phyloP scores from a whole-genome alignment of 1,140 invertebrate species.

The Spodoptera frugiperda region DNA sequence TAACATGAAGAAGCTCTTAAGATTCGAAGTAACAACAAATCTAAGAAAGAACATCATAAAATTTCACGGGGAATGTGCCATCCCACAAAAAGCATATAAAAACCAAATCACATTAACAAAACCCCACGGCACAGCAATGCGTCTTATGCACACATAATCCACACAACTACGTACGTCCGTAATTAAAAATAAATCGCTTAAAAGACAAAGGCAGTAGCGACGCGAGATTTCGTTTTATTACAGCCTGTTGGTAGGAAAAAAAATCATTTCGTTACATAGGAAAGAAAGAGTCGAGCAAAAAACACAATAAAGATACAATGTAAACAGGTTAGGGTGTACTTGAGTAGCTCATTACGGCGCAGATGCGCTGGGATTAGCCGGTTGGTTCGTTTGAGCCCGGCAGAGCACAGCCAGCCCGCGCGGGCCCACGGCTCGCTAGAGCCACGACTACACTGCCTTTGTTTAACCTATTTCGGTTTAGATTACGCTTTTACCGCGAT shows the following conservation, averaged over 20 bases:
- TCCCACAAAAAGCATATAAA: background rate
- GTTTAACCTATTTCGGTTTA: constrained; percentile 85
- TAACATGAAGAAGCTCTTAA: too few species aligned
- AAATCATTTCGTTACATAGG: constrained; percentile 79
- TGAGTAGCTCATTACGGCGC: constrained; percentile 84
- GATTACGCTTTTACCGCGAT: constrained; percentile 79
- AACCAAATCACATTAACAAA: constrained; percentile 1
- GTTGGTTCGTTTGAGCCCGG: constrained; percentile 68
- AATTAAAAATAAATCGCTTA: constrained; percentile 84
- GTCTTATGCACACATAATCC: constrained; percentile 30
- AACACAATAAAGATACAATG: constrained; percentile 86
- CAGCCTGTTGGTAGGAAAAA: constrained; percentile 66
- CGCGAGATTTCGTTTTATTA: constrained; percentile 81
- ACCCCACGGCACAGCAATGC: constrained; percentile 13
- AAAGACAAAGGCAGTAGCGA: constrained; percentile 78
- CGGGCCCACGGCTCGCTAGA: constrained; percentile 66
- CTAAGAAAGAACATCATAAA: too few species aligned
- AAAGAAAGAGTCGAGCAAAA: constrained; percentile 81
- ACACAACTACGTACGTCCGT: constrained; percentile 46
- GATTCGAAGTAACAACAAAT: too few species aligned
- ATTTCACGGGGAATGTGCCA: background rate
- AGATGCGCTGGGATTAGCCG: constrained; percentile 81
- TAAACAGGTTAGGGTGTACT: constrained; percentile 85
- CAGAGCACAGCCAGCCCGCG: constrained; percentile 52
- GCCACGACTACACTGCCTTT: constrained; percentile 69